phyloP scores from a whole-genome alignment of 1,140 invertebrate species.

The Cyrtorhinus lividipennis region DNA sequence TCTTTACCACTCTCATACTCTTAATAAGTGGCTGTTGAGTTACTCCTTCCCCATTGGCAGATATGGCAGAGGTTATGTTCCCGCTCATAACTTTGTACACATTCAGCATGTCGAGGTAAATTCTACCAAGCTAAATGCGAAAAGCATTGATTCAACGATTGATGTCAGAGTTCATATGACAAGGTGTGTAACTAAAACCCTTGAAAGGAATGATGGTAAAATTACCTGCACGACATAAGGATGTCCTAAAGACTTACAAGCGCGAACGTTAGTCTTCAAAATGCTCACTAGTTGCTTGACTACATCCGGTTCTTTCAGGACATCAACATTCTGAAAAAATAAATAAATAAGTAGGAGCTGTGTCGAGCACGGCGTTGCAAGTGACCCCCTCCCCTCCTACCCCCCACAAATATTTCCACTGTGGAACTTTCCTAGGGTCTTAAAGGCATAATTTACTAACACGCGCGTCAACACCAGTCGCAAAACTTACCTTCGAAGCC shows the following conservation, averaged over 20 bases:
- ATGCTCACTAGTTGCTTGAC: constrained; percentile 96
- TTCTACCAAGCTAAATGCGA: constrained; percentile 61
- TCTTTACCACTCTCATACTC: constrained; percentile 96
- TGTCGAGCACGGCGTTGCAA: no score
- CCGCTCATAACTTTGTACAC: constrained; percentile 99
- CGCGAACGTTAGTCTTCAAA: constrained; percentile 95
- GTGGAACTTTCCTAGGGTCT: no score
- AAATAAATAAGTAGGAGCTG: constrained; percentile 21
- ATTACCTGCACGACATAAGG: constrained; percentile 77
- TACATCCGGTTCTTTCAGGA: constrained; percentile 88
- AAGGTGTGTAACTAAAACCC: no score
- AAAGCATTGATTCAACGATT: no score
- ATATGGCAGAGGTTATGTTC: constrained; percentile 93
- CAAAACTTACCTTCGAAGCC: constrained; percentile 64
- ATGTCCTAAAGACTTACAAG: constrained; percentile 93
- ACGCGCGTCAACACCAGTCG: no score
- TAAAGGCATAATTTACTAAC: no score
- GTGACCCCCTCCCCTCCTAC: no score
- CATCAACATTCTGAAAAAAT: constrained; percentile 68
- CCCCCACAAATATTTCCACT: no score
- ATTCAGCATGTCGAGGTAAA: constrained; percentile 98
- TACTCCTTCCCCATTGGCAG: constrained; percentile 85
- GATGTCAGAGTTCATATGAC: no score
- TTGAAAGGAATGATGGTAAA: not conserved
- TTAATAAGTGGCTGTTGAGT: constrained; percentile 97